phyloP scores from a whole-genome alignment of 30 jellyfish, hydroid and myxozoan genomes.

The Aurelia aurita complex sp. Pacific region DNA sequence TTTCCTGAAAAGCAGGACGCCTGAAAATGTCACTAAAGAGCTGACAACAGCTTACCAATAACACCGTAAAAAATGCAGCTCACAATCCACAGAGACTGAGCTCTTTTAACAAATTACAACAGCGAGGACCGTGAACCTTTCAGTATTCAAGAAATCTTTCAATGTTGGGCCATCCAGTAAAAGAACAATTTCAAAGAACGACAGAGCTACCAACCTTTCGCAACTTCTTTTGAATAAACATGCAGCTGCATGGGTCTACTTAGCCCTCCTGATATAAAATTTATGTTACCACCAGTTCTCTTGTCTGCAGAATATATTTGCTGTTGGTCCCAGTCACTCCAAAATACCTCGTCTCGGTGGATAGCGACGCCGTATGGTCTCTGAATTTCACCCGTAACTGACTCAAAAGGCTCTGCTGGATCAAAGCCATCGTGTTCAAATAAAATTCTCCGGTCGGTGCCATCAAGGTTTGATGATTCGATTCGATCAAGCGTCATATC shows the following conservation, averaged over 20 bases:
- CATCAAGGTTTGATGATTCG: conserved; percentile 57
- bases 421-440: conserved; percentile 45
- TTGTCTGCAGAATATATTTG: conserved; percentile 67
- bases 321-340: conserved; percentile 95
- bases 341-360: conserved; percentile 66
- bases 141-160: no score
- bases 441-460: conserved; percentile 51
- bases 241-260: conserved; percentile 55
- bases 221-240: conserved; percentile 29
- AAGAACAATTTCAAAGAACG: background rate
- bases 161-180: background rate
- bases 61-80: no score
- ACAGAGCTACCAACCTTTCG: conserved; percentile 33
- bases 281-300: conserved; percentile 57
- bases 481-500: conserved; percentile 68
- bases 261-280: conserved; percentile 37
- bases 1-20: no score
- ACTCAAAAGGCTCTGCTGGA: conserved; percentile 33
- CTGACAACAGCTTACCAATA: no score
- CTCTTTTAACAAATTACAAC: no score
- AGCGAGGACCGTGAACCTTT: no score
- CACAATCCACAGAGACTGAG: no score
- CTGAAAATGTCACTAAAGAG: no score
- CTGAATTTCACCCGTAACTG: conserved; percentile 64
- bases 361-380: conserved; percentile 82